Evolutionary conservation across 2,888 invertebrate species (phyloP), one percentile per base, ranked within the genome.

Genomic region (Lampropteryx suffumata): DNA sequence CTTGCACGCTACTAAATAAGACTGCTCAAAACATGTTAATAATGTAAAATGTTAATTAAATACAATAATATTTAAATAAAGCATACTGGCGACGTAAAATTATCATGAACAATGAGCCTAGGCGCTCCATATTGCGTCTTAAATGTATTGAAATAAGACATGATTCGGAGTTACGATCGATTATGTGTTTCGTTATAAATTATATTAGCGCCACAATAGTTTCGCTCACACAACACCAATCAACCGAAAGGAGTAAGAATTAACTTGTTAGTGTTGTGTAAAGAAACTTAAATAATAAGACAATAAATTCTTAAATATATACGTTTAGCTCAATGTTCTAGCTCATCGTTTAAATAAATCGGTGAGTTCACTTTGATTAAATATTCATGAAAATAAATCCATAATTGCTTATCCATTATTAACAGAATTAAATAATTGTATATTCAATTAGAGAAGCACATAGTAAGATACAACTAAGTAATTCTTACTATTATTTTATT

Each of bases 1-100:
- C 29, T 41, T 28, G 35, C 60, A 62, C 52, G 46, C 55, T 59
- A 59, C 50, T 60, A 41, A 35, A 57, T 40, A 57, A 55, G 53
- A 54, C 44, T 52, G 50, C 45, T 49, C 47, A 55, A 51, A 56
- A 59, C 45, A 49, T 46, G 34, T 55, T 54, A 52, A 44, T 48
- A 45, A 34, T 46, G 50, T 57, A 59, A 59, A 59, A 52, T 52
- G 42, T 56, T 40, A 44, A 33, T 33, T 10, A 30, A 35, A 32
- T 53, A 39, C 36, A 50, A 39, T 43, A 44, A n/a, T 24, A 43
- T 34, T 39, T 37, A 36, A 29, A 46, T 42, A 47, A 47, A 52
- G 47, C 47, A 42, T 36, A 30, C 10, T 46, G 21, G 8, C 24
- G 34, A 35, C 24, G 30, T 33, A 33, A 35, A 21, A 13, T 36